These are phyloP conservation scores for Zaprionus ghesquierei DNA, from an alignment of 1,140 invertebrate species.

Conservation along the genomic window DNA sequence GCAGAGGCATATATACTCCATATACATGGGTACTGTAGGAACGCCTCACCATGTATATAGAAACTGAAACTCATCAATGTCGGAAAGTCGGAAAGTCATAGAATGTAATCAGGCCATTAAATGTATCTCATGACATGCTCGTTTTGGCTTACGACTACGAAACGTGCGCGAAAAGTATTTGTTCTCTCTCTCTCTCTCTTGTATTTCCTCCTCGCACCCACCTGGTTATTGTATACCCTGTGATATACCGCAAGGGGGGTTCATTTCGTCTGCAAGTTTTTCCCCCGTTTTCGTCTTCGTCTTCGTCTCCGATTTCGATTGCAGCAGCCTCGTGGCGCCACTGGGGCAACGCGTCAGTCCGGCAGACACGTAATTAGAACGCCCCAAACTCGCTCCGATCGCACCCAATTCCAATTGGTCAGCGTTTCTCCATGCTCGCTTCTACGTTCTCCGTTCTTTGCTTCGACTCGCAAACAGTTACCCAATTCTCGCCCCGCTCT, in stretches of 20 bases:
- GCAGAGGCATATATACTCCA: too few species aligned
- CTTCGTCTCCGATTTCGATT: slow-evolving; percentile 49
- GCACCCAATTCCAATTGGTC: neutral
- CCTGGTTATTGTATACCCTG: slow-evolving; percentile 10
- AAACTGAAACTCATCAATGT: slow-evolving; percentile 40
- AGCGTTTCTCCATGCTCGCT: neutral
- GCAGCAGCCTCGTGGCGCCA: slow-evolving; percentile 64
- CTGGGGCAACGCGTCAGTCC: slow-evolving; percentile 2
- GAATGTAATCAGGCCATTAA: slow-evolving; percentile 68
- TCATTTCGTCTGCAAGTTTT: slow-evolving; percentile 17
- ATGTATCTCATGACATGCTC: slow-evolving; percentile 54
- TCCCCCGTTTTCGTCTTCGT: slow-evolving; percentile 30
- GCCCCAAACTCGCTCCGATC: slow-evolving; percentile 15
- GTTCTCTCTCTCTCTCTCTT: neutral
- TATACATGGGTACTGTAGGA: neutral
- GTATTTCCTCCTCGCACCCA: neutral
- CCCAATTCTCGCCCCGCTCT: slow-evolving; percentile 53
- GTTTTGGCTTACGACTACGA: slow-evolving; percentile 33
- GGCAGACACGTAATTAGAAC: slow-evolving; percentile 59
- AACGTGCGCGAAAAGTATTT: slow-evolving; percentile 34
- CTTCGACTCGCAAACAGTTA: slow-evolving; percentile 33
- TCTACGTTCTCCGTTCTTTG: neutral
- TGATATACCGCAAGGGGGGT: neutral
- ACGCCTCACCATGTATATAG: neutral
- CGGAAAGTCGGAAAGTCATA: slow-evolving; percentile 33